Conservation (phyloP, 2,797 vertebrate species). For the Onychomys torridus region DNA sequence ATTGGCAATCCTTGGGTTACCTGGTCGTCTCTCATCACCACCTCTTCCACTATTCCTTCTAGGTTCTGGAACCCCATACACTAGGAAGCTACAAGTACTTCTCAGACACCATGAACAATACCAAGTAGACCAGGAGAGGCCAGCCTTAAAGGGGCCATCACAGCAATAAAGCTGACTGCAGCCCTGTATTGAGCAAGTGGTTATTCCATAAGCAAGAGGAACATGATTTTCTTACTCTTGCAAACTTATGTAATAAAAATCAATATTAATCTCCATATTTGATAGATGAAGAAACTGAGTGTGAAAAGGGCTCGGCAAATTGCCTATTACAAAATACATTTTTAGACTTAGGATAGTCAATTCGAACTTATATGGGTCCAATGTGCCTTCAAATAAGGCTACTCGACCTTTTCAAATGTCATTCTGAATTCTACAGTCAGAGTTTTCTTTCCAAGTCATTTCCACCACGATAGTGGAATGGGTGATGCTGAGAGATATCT, state of each 20-base stretch:
- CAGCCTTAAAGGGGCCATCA: neutral
- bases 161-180: neutral
- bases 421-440: neutral
- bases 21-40: neutral
- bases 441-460: neutral
- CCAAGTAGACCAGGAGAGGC: neutral
- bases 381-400: neutral
- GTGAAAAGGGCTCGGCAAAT: neutral
- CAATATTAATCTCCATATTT: neutral
- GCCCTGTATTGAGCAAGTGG: neutral
- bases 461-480: neutral
- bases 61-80: neutral
- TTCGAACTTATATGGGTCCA: neutral
- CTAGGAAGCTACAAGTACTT: neutral
- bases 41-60: neutral
- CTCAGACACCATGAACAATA: neutral
- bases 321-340: neutral
- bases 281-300: neutral
- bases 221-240: neutral
- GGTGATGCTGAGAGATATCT: neutral
- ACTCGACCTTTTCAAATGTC: neutral
- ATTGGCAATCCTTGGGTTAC: neutral
- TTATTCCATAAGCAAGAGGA: neutral
- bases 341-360: neutral
- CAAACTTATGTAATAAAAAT: conserved; percentile 11